Evolutionary conservation across 2,113 vertebrate species (phyloP).

Genomic region (Sciurus niger): DNA sequence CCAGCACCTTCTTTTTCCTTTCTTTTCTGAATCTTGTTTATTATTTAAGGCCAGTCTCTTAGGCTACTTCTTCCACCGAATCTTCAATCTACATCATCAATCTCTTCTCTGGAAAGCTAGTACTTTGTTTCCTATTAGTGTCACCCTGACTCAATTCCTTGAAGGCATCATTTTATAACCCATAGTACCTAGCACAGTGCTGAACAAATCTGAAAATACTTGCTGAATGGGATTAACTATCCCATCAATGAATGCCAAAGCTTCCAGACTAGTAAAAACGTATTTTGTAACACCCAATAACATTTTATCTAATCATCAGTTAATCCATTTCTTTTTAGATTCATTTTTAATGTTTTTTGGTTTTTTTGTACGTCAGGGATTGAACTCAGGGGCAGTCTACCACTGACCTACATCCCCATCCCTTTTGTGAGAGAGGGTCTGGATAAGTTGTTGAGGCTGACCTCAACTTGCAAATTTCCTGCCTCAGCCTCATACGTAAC

Average conservation of each 20-base stretch:
- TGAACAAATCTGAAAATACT: constrained; percentile 60
- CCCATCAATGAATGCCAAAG: not conserved
- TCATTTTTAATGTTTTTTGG: not conserved
- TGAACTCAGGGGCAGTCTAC: too few species aligned
- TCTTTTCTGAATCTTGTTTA: constrained; percentile 22
- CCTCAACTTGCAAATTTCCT: too few species aligned
- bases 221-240: not conserved
- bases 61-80: not conserved
- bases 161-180: not conserved
- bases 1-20: not conserved
- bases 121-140: not conserved
- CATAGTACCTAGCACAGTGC: not conserved
- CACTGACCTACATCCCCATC: too few species aligned
- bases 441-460: too few species aligned
- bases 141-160: not conserved
- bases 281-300: constrained; percentile 2
- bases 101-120: not conserved
- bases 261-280: constrained; percentile 24
- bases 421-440: too few species aligned
- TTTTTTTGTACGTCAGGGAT: not conserved
- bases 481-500: too few species aligned
- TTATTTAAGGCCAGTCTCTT: not conserved
- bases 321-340: constrained; percentile 48
- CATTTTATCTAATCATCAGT: constrained; percentile 26
- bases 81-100: not conserved